Percentiles rank a stretch among this genome's conserved stretches.
Evolutionary conservation across 2,113 vertebrate species (phyloP).

Genomic region (Thunnus maccoyii): DNA sequence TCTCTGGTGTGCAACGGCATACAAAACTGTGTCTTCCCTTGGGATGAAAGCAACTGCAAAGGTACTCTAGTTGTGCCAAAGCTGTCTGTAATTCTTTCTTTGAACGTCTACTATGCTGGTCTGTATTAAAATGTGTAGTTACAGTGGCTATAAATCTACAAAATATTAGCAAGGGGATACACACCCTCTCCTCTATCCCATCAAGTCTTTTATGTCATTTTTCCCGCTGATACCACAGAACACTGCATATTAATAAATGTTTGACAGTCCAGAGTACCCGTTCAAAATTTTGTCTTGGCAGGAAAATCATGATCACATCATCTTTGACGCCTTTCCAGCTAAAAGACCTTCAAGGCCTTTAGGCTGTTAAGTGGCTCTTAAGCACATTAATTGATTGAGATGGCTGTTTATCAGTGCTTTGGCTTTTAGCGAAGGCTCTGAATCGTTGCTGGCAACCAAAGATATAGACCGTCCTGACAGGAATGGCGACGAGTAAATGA

Average conservation of each 20-base stretch:
- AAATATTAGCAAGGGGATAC: neutral
- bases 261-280: neutral
- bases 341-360: slow-evolving; percentile 25
- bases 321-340: slow-evolving; percentile 18
- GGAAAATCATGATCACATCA: slow-evolving; percentile 10
- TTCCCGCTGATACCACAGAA: neutral
- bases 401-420: slow-evolving; percentile 29
- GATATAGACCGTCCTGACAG: slow-evolving; percentile 10
- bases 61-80: slow-evolving; percentile 79
- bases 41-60: slow-evolving; percentile 97
- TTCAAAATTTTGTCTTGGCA: slow-evolving; percentile 1
- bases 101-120: neutral
- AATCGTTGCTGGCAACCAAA: slow-evolving; percentile 31
- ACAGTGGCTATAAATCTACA: neutral
- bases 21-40: slow-evolving; percentile 97
- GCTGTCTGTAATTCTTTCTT: neutral
- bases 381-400: slow-evolving; percentile 3
- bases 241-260: neutral
- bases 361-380: slow-evolving; percentile 27
- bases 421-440: slow-evolving; percentile 28
- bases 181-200: neutral
- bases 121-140: no score
- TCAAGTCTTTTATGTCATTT: neutral
- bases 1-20: slow-evolving; percentile 96
- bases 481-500: slow-evolving; percentile 25